Conservation (phyloP, 2,888 invertebrate genomes). For the Eristalinus sepulchralis region DNA sequence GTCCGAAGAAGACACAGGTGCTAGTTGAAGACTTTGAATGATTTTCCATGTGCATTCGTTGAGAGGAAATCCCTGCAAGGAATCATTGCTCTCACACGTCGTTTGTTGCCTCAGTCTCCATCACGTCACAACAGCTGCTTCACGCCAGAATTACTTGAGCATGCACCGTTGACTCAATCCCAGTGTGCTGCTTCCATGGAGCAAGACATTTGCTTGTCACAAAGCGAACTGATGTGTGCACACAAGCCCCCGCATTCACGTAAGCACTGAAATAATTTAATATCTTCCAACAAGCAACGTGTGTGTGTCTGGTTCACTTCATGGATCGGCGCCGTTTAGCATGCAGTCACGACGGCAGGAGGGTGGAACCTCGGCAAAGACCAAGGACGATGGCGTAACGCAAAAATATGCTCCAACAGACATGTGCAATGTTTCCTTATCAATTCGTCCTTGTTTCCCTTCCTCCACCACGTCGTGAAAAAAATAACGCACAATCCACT, state of each 20-base stretch:
- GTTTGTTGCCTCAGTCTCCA: background rate
- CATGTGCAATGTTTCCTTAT: slow-evolving; percentile 16
- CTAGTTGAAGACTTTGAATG: background rate
- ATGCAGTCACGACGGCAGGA: background rate
- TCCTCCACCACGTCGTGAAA: background rate
- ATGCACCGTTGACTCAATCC: background rate
- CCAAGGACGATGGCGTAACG: background rate
- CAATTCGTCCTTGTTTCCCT: background rate
- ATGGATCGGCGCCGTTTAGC: slow-evolving; percentile 13
- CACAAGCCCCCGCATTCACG: background rate
- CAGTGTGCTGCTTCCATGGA: slow-evolving; percentile 1
- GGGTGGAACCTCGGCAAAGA: background rate
- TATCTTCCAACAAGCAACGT: background rate
- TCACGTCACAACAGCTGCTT: background rate
- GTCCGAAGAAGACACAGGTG: background rate
- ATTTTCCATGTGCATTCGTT: background rate
- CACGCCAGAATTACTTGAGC: background rate
- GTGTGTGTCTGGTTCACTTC: background rate
- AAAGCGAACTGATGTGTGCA: background rate
- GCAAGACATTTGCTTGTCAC: slow-evolving; percentile 15
- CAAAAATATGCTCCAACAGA: background rate
- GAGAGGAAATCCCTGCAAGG: background rate
- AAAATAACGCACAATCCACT: slow-evolving; percentile 22
- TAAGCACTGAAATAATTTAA: slow-evolving; percentile 21
- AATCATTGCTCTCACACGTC: background rate